phyloP scores from a whole-genome alignment of 1,140 invertebrate species.

The Drosophila santomea region DNA sequence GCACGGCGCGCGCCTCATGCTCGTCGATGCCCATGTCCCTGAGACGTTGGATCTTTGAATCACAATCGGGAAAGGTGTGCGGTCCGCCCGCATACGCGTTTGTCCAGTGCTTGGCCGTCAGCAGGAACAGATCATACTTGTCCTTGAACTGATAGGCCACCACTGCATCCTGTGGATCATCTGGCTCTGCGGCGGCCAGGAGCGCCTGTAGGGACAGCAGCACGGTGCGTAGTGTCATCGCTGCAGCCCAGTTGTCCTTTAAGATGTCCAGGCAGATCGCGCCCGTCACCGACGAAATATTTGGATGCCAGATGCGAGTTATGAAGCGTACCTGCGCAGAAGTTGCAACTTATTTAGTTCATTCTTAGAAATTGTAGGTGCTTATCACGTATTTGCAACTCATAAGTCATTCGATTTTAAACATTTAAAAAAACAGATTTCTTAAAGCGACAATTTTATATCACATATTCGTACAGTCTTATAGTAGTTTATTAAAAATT shows the following conservation, averaged over 20 bases:
- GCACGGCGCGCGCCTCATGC: slow-evolving; percentile 91
- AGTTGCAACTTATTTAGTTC: not conserved
- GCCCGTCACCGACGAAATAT: slow-evolving; percentile 99
- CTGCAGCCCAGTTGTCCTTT: slow-evolving; percentile 99
- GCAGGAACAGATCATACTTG: slow-evolving; percentile 92
- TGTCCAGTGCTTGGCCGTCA: slow-evolving; percentile 98
- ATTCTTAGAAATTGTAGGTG: no score
- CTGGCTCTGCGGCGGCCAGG: slow-evolving; percentile 96
- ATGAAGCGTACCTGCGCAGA: slow-evolving; percentile 92
- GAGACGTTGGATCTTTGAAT: slow-evolving; percentile 92
- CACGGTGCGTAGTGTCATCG: slow-evolving; percentile 98
- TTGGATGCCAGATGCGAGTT: slow-evolving; percentile 99
- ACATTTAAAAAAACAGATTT: no score
- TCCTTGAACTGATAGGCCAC: slow-evolving; percentile 98
- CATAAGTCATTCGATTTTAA: no score
- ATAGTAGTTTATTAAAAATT: no score
- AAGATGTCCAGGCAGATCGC: slow-evolving; percentile 99
- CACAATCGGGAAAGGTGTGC: slow-evolving; percentile 90
- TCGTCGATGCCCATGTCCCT: slow-evolving; percentile 96
- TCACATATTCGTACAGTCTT: no score
- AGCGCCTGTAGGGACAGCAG: slow-evolving; percentile 96
- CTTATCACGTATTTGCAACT: no score
- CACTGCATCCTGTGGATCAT: slow-evolving; percentile 98
- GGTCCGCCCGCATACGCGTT: slow-evolving; percentile 96
- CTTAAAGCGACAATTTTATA: no score